Evolutionary conservation across 1,140 invertebrate genomes (phyloP), one percentile per base, ranked within the genome.

Genomic region (Oncopeltus fasciatus): DNA sequence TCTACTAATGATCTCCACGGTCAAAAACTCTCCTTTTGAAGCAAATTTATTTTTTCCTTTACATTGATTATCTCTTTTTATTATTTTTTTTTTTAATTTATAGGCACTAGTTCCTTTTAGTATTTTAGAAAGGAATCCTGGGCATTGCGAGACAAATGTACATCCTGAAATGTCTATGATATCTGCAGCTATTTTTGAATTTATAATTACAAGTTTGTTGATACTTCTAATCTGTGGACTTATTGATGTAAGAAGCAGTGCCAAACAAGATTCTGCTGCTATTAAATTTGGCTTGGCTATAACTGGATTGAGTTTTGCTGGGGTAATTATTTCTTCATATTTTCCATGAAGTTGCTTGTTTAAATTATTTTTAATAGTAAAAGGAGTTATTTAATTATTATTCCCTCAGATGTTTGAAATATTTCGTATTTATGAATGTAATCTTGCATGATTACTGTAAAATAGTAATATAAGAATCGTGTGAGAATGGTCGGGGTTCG

Each of bases 231-330:
- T 80, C 61, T 85, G 84, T 68, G 76, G 77, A 1, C 72, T 81
- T 27, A 83, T 81, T 81, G 84, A 86, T 70, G 69, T 72, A 5
- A 73, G 82, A 38, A 85, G 85, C 64, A 67, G 71, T 27, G 70
- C 74, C 43, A 73, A 75, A 51, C 70, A 67, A 0, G 83, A 85
- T 68, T 81, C 81, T 0, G 70, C 75, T 2, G 62, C 81, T 0
- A 69, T 86, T 5, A 81, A 79, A 63, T 84, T 86, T 67, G 85
- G 81, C 8, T 68, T 85, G 4, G 73, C 77, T 16, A 73, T 88
- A 61, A 71, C 80, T 46, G 77, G 76, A 0, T 68, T 87, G 1
- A 81, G 82, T 24, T 72, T 84, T 44, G 76, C 79, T 14, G 79
- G 59, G 46, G 69, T 70, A 61, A 69, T 67, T 69, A 43, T 56